Evolutionary conservation across 2,888 invertebrate genomes (phyloP), one percentile per base, ranked within the genome.

Genomic region (Euproctis similis): DNA sequence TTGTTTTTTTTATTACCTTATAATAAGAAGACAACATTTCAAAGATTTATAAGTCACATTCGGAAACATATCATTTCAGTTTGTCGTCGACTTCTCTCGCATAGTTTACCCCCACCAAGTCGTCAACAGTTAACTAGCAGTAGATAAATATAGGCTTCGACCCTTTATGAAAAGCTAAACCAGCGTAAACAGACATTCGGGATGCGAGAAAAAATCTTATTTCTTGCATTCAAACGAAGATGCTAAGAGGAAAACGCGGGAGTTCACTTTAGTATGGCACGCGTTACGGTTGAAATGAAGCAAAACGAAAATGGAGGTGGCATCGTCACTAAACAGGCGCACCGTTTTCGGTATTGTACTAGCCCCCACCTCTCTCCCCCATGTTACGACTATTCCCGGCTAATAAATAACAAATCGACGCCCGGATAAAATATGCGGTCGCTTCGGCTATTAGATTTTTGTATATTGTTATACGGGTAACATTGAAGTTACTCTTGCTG

Each of bases 321-420:
- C 71, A 67, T 68, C 70, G 71, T 66, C 66, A 68, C 77, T 77
- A 78, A 80, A 76, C 72, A 80, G 73, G 71, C 70, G 68, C 71
- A 77, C 75, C 74, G 67, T 74, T 77, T 76, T 71, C 68, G 70
- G 69, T 71, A 75, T 75, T 77, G 74, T 76, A 60, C 64, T 66
- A 67, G 59, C 70, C 58, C n/a, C n/a, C n/a, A n/a, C n/a, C n/a
- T n/a, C n/a, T n/a, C n/a, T n/a, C n/a, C 72, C 72, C 73, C 66
- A 69, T 76, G 72, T 74, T 76, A 76, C 78, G 71, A 77, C 80
- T 78, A 76, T 80, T 76, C 76, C 68, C 70, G 62, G 65, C 80
- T 81, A 82, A 81, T 81, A 81, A 82, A 82, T 82, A 81, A 82
- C 81, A 82, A 81, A 82, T 81, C 81, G 78, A 76, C 74, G 73